Conservation (phyloP, 2,797 vertebrate species). For the Sebastes taczanowskii region DNA sequence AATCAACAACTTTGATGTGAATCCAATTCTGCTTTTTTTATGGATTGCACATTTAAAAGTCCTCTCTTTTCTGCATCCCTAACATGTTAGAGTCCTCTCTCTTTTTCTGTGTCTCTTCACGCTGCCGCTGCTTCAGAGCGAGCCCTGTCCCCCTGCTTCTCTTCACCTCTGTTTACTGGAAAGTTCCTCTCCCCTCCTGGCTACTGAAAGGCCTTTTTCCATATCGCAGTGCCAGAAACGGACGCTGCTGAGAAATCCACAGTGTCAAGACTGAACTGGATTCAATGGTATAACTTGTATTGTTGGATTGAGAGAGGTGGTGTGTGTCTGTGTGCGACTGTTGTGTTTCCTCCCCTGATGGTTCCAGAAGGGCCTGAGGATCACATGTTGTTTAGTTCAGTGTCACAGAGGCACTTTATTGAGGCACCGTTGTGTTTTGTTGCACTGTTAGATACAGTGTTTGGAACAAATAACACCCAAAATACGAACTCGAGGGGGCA, state of each 20-base stretch:
- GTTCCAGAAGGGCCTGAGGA: not conserved
- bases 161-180: slow-evolving; percentile 73
- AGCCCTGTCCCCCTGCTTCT: slow-evolving; percentile 58
- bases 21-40: not conserved
- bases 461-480: slow-evolving; percentile 19
- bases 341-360: not conserved
- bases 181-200: slow-evolving; percentile 66
- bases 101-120: slow-evolving; percentile 43
- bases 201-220: slow-evolving; percentile 73
- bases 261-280: slow-evolving; percentile 78
- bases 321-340: slow-evolving; percentile 1
- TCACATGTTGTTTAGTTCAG: slow-evolving; percentile 39
- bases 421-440: slow-evolving; percentile 19
- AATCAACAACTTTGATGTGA: not conserved
- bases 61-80: not conserved
- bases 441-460: not conserved
- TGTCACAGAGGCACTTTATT: slow-evolving; percentile 17
- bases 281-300: slow-evolving; percentile 80
- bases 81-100: slow-evolving; percentile 44
- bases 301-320: slow-evolving; percentile 8
- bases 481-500: not conserved
- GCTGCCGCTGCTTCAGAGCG: slow-evolving; percentile 57
- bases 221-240: slow-evolving; percentile 70
- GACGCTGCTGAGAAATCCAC: slow-evolving; percentile 75
- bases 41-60: slow-evolving; percentile 3